phyloP scores from a whole-genome alignment of 2,113 vertebrate species.

The Hippoglossus stenolepis region DNA sequence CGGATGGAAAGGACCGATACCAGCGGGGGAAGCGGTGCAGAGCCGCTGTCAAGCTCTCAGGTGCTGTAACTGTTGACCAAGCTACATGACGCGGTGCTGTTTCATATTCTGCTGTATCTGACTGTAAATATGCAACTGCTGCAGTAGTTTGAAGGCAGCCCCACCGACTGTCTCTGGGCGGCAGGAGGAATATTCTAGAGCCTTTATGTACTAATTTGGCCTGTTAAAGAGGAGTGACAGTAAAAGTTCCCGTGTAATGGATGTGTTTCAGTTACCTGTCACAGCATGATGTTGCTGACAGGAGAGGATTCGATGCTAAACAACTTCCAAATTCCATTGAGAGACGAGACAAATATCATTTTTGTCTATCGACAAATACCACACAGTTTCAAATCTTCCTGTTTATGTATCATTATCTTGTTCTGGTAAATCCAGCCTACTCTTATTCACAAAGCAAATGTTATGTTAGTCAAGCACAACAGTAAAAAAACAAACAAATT shows the following conservation, averaged over 20 bases:
- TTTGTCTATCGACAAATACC: not conserved
- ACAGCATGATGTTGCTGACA: not conserved
- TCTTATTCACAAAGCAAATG: not conserved
- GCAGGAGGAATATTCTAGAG: not conserved
- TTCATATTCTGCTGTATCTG: not conserved
- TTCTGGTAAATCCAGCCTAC: not conserved
- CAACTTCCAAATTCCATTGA: not conserved
- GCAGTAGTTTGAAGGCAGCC: slow-evolving; percentile 13
- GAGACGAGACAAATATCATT: not conserved
- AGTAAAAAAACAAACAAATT: too few species aligned
- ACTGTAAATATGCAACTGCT: not conserved
- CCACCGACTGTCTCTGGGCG: not conserved
- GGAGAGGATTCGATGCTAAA: not conserved
- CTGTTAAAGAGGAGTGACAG: not conserved
- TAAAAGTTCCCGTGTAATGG: not conserved
- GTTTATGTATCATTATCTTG: not conserved
- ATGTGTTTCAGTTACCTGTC: not conserved
- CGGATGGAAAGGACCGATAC: slow-evolving; percentile 22
- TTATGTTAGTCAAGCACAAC: not conserved
- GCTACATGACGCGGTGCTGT: not conserved
- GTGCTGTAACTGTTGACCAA: slow-evolving; percentile 7
- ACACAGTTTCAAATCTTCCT: not conserved
- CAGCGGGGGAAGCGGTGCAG: slow-evolving; percentile 6
- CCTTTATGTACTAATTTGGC: not conserved
- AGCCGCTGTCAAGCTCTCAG: slow-evolving; percentile 18